Percentiles rank a stretch among this genome's conserved stretches.
These are phyloP conservation scores for Centroberyx gerrardi DNA, from an alignment of 2,797 vertebrate species.

Conservation along the genomic window DNA sequence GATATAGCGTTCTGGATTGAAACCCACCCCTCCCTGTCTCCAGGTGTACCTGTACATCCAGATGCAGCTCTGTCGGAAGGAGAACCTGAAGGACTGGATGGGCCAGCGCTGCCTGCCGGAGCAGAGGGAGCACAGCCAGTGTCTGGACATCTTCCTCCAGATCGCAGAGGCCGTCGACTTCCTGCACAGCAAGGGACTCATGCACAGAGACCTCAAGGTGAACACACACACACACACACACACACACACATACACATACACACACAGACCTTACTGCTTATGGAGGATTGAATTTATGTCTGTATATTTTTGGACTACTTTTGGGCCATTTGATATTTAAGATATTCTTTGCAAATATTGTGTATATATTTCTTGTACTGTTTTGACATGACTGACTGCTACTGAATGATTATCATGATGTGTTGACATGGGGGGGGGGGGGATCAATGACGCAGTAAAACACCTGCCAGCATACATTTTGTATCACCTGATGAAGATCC, in stretches of 20 bases:
- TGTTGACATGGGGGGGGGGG: too few species aligned
- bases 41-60: constrained; percentile 98
- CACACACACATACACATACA: neutral
- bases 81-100: constrained; percentile 99
- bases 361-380: too few species aligned
- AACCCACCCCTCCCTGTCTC: neutral
- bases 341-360: too few species aligned
- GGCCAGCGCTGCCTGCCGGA: constrained; percentile 89
- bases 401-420: too few species aligned
- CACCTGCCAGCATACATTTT: too few species aligned
- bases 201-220: constrained; percentile 99
- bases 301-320: neutral
- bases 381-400: too few species aligned
- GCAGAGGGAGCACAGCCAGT: constrained; percentile 90
- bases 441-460: too few species aligned
- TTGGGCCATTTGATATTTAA: too few species aligned
- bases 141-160: constrained; percentile 96
- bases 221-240: constrained; percentile 1
- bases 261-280: neutral
- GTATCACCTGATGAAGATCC: too few species aligned
- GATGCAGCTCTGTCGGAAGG: constrained; percentile 98
- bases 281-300: constrained; percentile 6
- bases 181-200: constrained; percentile 96
- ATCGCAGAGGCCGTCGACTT: constrained; percentile 97
- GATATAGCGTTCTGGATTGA: neutral